A percentile compares a stretch with the other conserved stretches of the same genome.
Conservation (phyloP, 1,140 invertebrate species). For the Antheraea mylitta region DNA sequence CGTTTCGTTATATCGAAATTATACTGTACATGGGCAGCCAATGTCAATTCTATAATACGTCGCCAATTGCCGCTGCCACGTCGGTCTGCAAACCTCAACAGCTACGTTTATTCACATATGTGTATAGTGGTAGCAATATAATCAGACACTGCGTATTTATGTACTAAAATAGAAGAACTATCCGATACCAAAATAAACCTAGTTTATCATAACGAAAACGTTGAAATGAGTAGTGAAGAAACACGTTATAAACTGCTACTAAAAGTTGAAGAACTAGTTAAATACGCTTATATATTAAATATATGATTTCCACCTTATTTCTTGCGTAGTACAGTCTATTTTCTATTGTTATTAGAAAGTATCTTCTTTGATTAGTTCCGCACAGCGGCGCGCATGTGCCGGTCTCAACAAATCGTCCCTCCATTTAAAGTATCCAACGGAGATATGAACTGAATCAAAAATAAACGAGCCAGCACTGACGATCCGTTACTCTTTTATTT, state of each 20-base stretch:
- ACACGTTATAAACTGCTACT: conserved; percentile 2
- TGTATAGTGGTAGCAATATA: too few relatives aligned
- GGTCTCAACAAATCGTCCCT: not conserved
- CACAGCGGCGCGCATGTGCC: too few relatives aligned
- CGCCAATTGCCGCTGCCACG: too few relatives aligned
- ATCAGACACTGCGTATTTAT: too few relatives aligned
- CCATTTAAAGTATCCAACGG: not conserved
- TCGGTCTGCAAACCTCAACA: too few relatives aligned
- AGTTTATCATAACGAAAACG: not conserved
- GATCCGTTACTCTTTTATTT: conserved; percentile 5
- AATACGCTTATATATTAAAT: not conserved
- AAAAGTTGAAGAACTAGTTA: not conserved
- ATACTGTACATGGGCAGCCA: too few relatives aligned
- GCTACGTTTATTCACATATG: too few relatives aligned
- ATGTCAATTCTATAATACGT: too few relatives aligned
- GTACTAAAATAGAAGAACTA: not conserved
- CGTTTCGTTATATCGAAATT: too few relatives aligned
- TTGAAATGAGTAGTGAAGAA: not conserved
- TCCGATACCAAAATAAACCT: too few relatives aligned
- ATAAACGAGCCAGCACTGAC: not conserved
- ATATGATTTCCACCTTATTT: not conserved
- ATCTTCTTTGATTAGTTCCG: not conserved
- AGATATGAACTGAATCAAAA: conserved; percentile 1
- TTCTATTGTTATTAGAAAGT: not conserved
- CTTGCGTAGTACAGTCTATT: not conserved